phyloP scores from a whole-genome alignment of 2,888 invertebrate genomes.

The Sialis fuliginosa region DNA sequence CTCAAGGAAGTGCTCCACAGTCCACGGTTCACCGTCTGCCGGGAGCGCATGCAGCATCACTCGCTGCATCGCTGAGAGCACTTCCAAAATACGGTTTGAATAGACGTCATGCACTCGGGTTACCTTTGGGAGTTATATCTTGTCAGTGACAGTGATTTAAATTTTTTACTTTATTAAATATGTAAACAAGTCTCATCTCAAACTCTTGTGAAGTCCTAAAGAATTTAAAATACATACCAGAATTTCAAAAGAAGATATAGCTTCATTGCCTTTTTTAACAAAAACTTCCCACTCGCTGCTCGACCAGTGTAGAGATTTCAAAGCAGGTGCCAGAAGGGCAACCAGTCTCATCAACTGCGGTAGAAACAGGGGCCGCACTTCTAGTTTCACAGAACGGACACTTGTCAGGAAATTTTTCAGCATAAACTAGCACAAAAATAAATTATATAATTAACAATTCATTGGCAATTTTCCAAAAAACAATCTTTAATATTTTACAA shows the following conservation, averaged over 20 bases:
- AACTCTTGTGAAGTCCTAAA: too few relatives aligned
- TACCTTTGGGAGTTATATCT: constrained; percentile 25
- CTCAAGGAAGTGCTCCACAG: constrained; percentile 69
- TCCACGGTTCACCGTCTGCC: constrained; percentile 66
- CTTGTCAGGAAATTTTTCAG: constrained; percentile 58
- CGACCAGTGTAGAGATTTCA: constrained; percentile 73
- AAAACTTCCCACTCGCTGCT: constrained; percentile 66
- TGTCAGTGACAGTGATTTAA: background rate
- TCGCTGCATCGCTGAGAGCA: constrained; percentile 72
- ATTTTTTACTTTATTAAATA: background rate
- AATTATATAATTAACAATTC: background rate
- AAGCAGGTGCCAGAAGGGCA: constrained; percentile 63
- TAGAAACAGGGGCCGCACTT: constrained; percentile 77
- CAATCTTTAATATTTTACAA: too few relatives aligned
- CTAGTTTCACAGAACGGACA: constrained; percentile 60
- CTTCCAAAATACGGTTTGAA: constrained; percentile 75
- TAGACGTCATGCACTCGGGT: constrained; percentile 79
- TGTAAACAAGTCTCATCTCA: too few relatives aligned
- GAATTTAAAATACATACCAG: constrained; percentile 29
- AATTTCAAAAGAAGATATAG: constrained; percentile 64
- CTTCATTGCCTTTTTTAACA: constrained; percentile 53
- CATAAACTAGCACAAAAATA: constrained; percentile 37
- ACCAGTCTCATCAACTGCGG: constrained; percentile 76
- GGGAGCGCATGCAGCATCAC: constrained; percentile 69
- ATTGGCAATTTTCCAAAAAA: background rate